Evolutionary conservation across 2,888 invertebrate species (phyloP).

Genomic region (Nephrotoma flavescens): DNA sequence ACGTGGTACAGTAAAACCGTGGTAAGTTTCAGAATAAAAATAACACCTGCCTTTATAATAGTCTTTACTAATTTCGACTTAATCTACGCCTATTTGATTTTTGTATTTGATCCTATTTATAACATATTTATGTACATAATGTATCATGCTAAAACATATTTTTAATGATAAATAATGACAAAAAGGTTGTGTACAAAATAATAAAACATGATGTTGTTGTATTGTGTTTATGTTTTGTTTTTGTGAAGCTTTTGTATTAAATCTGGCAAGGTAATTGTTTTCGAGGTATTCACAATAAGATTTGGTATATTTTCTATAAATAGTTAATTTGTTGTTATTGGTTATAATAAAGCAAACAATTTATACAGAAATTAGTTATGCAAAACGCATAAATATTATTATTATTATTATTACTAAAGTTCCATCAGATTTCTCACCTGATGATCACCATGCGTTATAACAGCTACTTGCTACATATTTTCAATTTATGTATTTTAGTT

Average conservation of each 20-base stretch:
- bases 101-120: too few relatives aligned
- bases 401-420: not conserved
- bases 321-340: not conserved
- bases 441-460: constrained; percentile 20
- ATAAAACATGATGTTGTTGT: not conserved
- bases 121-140: too few relatives aligned
- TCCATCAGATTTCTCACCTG: constrained; percentile 17
- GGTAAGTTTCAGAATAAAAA: too few relatives aligned
- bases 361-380: not conserved
- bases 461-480: constrained; percentile 19
- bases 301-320: not conserved
- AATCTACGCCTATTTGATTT: too few relatives aligned
- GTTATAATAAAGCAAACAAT: not conserved
- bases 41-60: too few relatives aligned
- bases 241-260: not conserved
- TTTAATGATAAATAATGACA: not conserved
- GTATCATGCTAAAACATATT: not conserved
- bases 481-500: constrained; percentile 6
- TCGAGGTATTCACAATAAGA: not conserved
- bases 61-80: too few relatives aligned
- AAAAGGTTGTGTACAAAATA: not conserved
- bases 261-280: not conserved
- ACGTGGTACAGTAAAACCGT: too few relatives aligned
- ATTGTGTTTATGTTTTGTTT: not conserved
- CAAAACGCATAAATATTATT: not conserved